Evolutionary conservation across 2,888 invertebrate genomes (phyloP).

Genomic region (Sympetrum striolatum): DNA sequence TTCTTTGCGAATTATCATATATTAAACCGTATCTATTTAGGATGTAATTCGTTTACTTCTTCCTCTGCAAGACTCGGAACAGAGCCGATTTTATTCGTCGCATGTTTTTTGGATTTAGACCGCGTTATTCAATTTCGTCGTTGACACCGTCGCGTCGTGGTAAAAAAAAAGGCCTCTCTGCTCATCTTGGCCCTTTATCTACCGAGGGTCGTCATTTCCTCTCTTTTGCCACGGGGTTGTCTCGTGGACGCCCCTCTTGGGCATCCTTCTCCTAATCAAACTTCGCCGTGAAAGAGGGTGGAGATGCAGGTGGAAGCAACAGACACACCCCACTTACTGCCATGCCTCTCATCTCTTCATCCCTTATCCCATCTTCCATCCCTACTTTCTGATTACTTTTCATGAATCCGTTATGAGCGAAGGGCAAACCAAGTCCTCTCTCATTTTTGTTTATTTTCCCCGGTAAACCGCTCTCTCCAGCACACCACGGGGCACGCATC

Average conservation of each 20-base stretch:
- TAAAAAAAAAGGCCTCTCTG: not conserved
- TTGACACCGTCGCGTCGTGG: too few species aligned
- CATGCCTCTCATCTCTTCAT: not conserved
- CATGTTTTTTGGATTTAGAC: too few species aligned
- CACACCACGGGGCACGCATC: not conserved
- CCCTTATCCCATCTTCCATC: not conserved
- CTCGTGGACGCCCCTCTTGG: not conserved
- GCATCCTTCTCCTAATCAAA: not conserved
- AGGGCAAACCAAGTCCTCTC: not conserved
- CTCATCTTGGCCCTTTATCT: not conserved
- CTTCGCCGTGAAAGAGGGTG: not conserved
- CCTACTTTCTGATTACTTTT: slow-evolving; percentile 31
- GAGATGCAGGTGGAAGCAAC: not conserved
- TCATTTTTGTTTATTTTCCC: not conserved
- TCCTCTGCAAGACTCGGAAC: too few species aligned
- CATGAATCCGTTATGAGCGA: slow-evolving; percentile 37
- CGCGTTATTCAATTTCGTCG: too few species aligned
- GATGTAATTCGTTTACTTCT: too few species aligned
- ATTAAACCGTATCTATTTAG: too few species aligned
- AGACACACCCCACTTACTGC: not conserved
- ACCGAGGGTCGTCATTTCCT: not conserved
- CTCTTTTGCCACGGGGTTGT: not conserved
- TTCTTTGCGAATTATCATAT: too few species aligned
- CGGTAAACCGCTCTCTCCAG: not conserved
- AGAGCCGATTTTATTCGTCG: too few species aligned